Evolutionary conservation across 30 jellyfish, hydroid and myxozoan genomes (phyloP).

Genomic region (Aurelia aurita): DNA sequence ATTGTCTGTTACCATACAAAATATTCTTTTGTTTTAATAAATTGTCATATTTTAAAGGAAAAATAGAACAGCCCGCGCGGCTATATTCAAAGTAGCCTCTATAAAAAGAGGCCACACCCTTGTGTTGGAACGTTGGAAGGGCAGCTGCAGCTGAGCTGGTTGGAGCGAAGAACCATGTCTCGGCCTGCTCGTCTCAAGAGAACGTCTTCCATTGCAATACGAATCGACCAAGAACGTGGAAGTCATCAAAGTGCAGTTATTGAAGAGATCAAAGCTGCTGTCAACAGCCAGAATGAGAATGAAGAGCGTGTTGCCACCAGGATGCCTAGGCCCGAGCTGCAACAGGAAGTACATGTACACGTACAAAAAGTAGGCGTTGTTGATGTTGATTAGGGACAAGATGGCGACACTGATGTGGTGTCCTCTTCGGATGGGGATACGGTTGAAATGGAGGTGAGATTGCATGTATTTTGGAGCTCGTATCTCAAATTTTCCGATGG

Average conservation of each 20-base stretch:
- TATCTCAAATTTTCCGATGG: no score
- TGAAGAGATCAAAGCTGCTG: neutral
- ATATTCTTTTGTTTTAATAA: no score
- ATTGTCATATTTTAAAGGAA: no score
- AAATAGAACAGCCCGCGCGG: no score
- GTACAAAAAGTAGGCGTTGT: neutral
- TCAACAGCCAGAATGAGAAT: neutral
- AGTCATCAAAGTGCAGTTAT: neutral
- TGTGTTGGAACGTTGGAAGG: no score
- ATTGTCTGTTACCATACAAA: no score
- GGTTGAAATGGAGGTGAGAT: constrained; percentile 1
- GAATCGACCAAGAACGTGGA: neutral
- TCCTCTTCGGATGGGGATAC: neutral
- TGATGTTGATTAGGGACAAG: neutral
- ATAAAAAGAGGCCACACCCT: no score
- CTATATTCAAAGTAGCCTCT: no score
- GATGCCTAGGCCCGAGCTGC: no score
- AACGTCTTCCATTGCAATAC: constrained; percentile 7
- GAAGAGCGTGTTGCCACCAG: neutral
- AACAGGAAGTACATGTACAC: no score
- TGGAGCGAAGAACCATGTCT: neutral
- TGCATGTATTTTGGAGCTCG: no score
- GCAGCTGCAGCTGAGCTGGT: neutral
- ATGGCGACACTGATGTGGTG: neutral
- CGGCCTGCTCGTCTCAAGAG: constrained; percentile 20